Percentiles rank a stretch among this genome's conserved stretches.
Conservation (phyloP, 2,113 vertebrate genomes). For the Mesoclemmys tuberculata region DNA sequence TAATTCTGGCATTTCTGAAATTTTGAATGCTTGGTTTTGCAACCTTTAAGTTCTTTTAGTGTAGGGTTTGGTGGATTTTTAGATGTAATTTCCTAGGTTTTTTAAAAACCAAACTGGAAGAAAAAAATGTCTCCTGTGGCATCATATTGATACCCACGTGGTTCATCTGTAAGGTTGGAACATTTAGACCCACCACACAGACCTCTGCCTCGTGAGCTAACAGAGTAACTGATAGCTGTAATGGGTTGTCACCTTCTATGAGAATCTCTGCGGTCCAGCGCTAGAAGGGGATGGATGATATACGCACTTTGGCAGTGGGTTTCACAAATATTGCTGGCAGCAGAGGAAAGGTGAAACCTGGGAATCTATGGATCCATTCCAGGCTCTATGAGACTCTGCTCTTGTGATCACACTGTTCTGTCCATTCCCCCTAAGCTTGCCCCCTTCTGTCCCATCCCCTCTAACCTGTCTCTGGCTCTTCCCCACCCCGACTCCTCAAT, state of each 20-base stretch:
- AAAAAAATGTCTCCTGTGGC: background rate
- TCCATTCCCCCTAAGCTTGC: background rate
- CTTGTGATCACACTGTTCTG: background rate
- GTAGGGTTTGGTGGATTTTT: accelerated
- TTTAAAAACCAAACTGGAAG: background rate
- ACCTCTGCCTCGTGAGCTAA: background rate
- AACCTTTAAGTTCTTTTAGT: background rate
- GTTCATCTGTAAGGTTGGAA: background rate
- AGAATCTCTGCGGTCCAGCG: background rate
- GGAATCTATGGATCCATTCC: background rate
- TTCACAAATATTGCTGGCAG: background rate
- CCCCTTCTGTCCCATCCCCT: background rate
- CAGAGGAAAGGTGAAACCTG: background rate
- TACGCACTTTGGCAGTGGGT: background rate
- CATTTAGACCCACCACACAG: background rate
- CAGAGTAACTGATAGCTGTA: background rate
- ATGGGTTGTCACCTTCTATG: background rate
- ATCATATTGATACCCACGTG: background rate
- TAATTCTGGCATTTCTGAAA: too few species aligned
- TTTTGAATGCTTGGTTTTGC: background rate
- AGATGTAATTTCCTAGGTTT: background rate
- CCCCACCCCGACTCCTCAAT: background rate
- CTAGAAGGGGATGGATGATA: background rate
- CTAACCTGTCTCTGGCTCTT: background rate
- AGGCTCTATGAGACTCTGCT: background rate